These are phyloP conservation scores for Ruditapes philippinarum DNA, from an alignment of 1,140 invertebrate species.

Conservation along the genomic window DNA sequence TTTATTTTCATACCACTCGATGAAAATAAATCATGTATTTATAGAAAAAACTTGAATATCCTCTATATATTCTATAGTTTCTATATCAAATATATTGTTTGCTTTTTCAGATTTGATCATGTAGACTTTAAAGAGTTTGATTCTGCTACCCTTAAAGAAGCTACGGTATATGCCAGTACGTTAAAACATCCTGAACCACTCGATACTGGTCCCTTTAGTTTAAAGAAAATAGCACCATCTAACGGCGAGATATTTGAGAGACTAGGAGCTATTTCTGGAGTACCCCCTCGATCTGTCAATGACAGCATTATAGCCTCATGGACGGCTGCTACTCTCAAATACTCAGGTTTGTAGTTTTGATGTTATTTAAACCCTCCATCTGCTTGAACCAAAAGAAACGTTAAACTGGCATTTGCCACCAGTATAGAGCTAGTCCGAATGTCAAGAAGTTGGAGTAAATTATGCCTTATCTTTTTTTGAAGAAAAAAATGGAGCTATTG, in stretches of 20 bases:
- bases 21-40: no score
- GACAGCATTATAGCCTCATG: slow-evolving; percentile 61
- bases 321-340: slow-evolving; percentile 42
- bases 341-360: not conserved
- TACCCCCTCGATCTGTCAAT: slow-evolving; percentile 54
- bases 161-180: slow-evolving; percentile 8
- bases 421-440: no score
- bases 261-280: slow-evolving; percentile 54
- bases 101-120: not conserved
- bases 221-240: slow-evolving; percentile 1
- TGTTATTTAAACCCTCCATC: no score
- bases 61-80: no score
- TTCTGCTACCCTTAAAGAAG: not conserved
- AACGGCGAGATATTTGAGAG: slow-evolving; percentile 64
- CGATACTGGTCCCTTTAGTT: slow-evolving; percentile 43
- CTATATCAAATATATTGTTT: not conserved
- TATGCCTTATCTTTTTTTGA: no score
- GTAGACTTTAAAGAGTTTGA: not conserved
- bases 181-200: slow-evolving; percentile 44
- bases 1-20: no score
- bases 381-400: no score
- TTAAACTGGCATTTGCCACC: no score
- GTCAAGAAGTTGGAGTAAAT: no score
- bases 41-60: no score
- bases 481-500: no score